phyloP scores from a whole-genome alignment of 2,888 invertebrate genomes.

The Ctena decussata region DNA sequence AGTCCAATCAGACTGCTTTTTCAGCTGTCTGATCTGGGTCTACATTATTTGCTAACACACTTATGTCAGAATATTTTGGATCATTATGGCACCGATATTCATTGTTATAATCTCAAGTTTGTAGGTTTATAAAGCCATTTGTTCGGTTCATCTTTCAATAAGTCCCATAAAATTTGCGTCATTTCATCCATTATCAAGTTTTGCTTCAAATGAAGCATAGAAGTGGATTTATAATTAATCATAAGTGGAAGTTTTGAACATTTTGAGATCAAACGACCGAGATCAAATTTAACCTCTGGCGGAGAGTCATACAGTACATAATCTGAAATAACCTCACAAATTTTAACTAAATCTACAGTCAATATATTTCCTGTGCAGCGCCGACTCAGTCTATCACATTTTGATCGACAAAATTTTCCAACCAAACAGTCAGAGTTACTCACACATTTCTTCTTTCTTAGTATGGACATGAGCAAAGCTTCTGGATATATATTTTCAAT shows the following conservation, averaged over 20 bases:
- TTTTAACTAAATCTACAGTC: slow-evolving; percentile 73
- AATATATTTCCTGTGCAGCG: slow-evolving; percentile 68
- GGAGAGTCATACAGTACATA: slow-evolving; percentile 80
- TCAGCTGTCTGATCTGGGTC: background rate
- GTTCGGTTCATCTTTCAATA: slow-evolving; percentile 71
- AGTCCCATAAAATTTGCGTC: slow-evolving; percentile 79
- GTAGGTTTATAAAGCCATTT: slow-evolving; percentile 61
- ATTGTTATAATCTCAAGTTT: slow-evolving; percentile 6
- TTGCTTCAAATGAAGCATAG: slow-evolving; percentile 66
- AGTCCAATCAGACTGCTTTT: background rate
- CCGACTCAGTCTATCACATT: slow-evolving; percentile 67
- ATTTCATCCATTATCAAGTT: slow-evolving; percentile 78
- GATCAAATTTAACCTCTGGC: slow-evolving; percentile 56
- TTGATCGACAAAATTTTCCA: slow-evolving; percentile 74
- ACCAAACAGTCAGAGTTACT: slow-evolving; percentile 74
- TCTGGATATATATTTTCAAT: slow-evolving; percentile 72
- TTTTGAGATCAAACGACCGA: slow-evolving; percentile 70
- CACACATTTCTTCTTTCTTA: slow-evolving; percentile 69
- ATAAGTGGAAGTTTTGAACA: slow-evolving; percentile 61
- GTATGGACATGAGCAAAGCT: slow-evolving; percentile 56
- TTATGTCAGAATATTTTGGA: no score
- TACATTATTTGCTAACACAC: background rate
- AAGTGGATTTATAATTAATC: background rate
- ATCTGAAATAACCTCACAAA: slow-evolving; percentile 79
- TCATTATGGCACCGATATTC: no score